Percentiles rank a stretch among this genome's conserved stretches.
Conservation (phyloP, 2,888 invertebrate species). For the Pyralis farinalis region DNA sequence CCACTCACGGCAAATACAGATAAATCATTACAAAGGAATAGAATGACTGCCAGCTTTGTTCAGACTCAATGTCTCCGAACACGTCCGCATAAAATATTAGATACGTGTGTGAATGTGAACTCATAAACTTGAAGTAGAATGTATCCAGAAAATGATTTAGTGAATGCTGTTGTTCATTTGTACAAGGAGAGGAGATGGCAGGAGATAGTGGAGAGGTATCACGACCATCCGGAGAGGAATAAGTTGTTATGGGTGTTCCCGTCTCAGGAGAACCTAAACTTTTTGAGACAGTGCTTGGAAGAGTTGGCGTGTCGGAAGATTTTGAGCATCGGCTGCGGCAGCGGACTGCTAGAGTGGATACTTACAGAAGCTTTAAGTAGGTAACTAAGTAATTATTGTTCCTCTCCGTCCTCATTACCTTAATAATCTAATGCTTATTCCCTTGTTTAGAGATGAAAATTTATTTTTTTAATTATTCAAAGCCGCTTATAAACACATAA, state of each 20-base stretch:
- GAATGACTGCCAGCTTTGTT: conserved; percentile 14
- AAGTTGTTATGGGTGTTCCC: conserved; percentile 89
- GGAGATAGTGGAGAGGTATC: conserved; percentile 61
- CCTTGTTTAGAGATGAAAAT: too few species aligned
- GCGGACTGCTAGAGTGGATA: conserved; percentile 92
- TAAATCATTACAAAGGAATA: conserved; percentile 12
- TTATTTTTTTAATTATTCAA: too few species aligned
- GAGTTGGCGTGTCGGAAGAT: conserved; percentile 70
- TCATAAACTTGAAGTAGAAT: not conserved
- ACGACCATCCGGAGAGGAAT: conserved; percentile 72
- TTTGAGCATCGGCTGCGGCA: conserved; percentile 89
- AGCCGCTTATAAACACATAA: too few species aligned
- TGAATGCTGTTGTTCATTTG: conserved; percentile 51
- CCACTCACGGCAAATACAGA: conserved; percentile 20
- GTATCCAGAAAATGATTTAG: conserved; percentile 58
- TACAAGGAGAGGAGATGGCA: conserved; percentile 71
- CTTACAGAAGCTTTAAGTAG: conserved; percentile 84
- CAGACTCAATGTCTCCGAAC: conserved; percentile 35
- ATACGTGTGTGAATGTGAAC: not conserved
- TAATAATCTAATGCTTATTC: too few species aligned
- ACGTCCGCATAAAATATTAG: conserved; percentile 7
- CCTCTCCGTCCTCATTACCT: too few species aligned
- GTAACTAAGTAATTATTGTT: too few species aligned
- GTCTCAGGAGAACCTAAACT: conserved; percentile 82
- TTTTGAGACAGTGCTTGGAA: conserved; percentile 70